These are phyloP conservation scores for Apolygus lucorum DNA, from an alignment of 1,140 invertebrate genomes.

Conservation along the genomic window DNA sequence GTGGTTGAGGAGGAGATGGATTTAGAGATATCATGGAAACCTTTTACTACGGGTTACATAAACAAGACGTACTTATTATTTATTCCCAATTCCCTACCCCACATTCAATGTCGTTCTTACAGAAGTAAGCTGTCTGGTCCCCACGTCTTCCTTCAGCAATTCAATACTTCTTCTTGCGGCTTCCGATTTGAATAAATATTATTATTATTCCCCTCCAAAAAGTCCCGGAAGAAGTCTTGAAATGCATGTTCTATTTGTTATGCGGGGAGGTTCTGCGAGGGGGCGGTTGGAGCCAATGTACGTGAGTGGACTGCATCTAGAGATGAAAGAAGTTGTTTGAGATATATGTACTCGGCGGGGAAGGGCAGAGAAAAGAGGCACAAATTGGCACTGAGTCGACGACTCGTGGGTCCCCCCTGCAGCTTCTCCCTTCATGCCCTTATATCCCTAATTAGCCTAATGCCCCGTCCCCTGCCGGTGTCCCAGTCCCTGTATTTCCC, in stretches of 20 bases:
- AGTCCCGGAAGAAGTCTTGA: background rate
- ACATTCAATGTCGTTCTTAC: too few relatives aligned
- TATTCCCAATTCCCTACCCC: too few relatives aligned
- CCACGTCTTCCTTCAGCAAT: background rate
- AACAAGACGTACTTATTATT: too few relatives aligned
- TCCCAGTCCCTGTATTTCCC: too few relatives aligned
- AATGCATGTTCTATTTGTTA: background rate
- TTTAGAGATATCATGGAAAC: too few relatives aligned
- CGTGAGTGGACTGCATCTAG: background rate
- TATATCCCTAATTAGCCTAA: background rate
- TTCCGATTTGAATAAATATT: background rate
- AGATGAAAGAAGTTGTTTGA: background rate
- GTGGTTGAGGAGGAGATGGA: too few relatives aligned
- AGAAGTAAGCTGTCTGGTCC: too few relatives aligned
- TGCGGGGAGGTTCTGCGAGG: background rate
- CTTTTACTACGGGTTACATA: too few relatives aligned
- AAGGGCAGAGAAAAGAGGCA: background rate
- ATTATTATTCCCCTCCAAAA: background rate
- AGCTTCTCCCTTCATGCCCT: background rate
- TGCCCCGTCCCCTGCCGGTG: background rate
- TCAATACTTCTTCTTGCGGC: background rate
- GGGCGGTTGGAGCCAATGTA: background rate
- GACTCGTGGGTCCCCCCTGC: background rate
- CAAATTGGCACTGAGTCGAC: background rate
- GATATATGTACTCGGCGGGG: background rate